phyloP scores from a whole-genome alignment of 2,113 vertebrate genomes.

The Haemorhous mexicanus region DNA sequence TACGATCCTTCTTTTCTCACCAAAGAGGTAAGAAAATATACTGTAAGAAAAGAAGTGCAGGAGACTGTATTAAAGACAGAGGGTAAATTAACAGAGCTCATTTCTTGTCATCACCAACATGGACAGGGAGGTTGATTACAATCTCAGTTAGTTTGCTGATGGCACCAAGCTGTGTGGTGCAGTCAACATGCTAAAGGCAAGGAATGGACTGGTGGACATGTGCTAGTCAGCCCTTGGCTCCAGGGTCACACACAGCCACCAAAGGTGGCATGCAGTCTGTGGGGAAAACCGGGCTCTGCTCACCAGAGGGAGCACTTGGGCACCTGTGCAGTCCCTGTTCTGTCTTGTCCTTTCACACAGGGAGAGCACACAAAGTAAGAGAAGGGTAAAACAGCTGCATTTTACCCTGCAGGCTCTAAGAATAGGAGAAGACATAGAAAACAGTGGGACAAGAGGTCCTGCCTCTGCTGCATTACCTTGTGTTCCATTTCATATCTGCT shows the following conservation, averaged over 20 bases:
- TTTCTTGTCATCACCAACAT: neutral
- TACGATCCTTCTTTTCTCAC: conserved; percentile 81
- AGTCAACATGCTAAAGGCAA: neutral
- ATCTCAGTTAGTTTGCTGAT: neutral
- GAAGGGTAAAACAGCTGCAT: neutral
- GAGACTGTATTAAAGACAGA: neutral
- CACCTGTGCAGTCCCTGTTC: neutral
- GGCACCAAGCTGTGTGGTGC: neutral
- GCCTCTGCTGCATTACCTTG: neutral
- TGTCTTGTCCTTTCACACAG: neutral
- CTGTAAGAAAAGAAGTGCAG: neutral
- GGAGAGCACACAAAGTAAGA: neutral
- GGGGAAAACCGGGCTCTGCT: neutral
- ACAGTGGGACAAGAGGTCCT: neutral
- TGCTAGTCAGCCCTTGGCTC: neutral
- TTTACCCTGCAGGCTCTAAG: neutral
- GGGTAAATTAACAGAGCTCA: neutral
- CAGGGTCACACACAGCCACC: neutral
- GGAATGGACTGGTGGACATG: neutral
- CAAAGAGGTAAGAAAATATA: conserved; percentile 77
- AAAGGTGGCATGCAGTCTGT: neutral
- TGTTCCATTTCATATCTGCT: neutral
- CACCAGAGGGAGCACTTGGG: neutral
- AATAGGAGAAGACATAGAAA: neutral
- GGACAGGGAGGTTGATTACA: neutral